A percentile compares a stretch with the other conserved stretches of the same genome.
These are phyloP conservation scores for Dendrolimus pini DNA, from an alignment of 2,888 invertebrate genomes.

Conservation along the genomic window DNA sequence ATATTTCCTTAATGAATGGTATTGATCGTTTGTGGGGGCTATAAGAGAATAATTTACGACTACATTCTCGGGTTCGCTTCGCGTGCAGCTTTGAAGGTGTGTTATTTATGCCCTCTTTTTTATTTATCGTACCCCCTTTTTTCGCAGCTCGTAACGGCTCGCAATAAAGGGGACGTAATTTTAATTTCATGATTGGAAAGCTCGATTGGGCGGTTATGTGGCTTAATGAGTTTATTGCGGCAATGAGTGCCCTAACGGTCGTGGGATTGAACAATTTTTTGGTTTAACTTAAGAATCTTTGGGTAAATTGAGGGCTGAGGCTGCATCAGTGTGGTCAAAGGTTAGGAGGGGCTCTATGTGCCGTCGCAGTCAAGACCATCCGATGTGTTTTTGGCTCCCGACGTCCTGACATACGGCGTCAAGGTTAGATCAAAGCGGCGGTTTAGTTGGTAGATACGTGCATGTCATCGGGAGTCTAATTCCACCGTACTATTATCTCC, in stretches of 20 bases:
- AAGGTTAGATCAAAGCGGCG: too few species aligned
- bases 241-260: constrained; percentile 58
- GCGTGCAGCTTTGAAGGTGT: constrained; percentile 69
- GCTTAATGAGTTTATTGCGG: constrained; percentile 71
- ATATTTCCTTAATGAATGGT: constrained; percentile 71
- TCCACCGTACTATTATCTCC: too few species aligned
- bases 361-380: too few species aligned
- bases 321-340: not conserved
- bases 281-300: constrained; percentile 14
- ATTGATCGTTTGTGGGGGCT: constrained; percentile 58
- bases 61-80: constrained; percentile 47
- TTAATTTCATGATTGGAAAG: constrained; percentile 76
- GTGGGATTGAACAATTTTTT: constrained; percentile 38
- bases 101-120: constrained; percentile 74
- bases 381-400: too few species aligned
- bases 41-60: constrained; percentile 70
- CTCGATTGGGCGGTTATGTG: constrained; percentile 73
- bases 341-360: too few species aligned
- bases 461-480: too few species aligned
- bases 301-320: not conserved
- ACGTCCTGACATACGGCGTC: too few species aligned
- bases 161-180: constrained; percentile 73
- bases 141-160: constrained; percentile 75
- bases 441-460: too few species aligned
- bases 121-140: constrained; percentile 71